Percentiles rank a stretch among this genome's conserved stretches.
Evolutionary conservation across 2,888 invertebrate species (phyloP).

Genomic region (Deilephila elpenor): DNA sequence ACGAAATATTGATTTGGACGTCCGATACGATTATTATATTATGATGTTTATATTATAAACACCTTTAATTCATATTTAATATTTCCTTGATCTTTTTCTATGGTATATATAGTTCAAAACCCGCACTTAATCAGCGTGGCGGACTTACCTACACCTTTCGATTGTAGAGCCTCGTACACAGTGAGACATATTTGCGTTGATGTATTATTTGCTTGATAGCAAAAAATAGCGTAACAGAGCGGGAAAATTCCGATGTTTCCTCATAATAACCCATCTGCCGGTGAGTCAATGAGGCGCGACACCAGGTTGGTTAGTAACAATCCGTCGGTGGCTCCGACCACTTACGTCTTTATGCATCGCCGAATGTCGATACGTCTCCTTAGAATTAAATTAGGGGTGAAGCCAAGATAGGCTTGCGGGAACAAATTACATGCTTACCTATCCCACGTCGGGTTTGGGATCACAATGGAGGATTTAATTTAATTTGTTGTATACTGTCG

Average conservation of each 20-base stretch:
- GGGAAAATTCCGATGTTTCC: background rate
- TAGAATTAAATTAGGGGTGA: conserved; percentile 80
- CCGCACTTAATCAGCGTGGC: no score
- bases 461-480: background rate
- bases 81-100: no score
- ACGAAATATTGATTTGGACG: no score
- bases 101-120: no score
- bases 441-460: background rate
- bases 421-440: conserved; percentile 54
- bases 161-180: no score
- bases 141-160: no score
- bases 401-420: conserved; percentile 67
- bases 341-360: conserved; percentile 73
- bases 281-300: conserved; percentile 65
- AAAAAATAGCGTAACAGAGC: background rate
- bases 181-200: no score
- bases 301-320: conserved; percentile 70
- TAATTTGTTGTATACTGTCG: background rate
- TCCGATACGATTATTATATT: no score
- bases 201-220: background rate
- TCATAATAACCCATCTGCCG: conserved; percentile 44
- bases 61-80: no score
- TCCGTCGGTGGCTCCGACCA: conserved; percentile 58
- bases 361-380: conserved; percentile 72
- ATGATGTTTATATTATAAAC: no score